A percentile compares a stretch with the other conserved stretches of the same genome.
phyloP scores from a whole-genome alignment of 2,888 invertebrate species.

The Xanthia icteritia region DNA sequence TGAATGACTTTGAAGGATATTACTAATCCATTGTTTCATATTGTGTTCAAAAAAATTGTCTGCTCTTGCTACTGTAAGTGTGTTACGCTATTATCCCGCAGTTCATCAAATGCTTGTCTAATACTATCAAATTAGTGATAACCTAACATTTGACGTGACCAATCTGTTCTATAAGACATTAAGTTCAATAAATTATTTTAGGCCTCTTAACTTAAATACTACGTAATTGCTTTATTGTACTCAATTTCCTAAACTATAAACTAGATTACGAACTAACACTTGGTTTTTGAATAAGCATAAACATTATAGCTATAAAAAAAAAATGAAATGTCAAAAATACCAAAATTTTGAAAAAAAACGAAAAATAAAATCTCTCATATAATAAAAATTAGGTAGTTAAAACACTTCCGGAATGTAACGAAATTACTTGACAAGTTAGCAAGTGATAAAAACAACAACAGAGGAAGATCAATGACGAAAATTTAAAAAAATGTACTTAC shows the following conservation, averaged over 20 bases:
- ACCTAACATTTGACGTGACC: conserved; percentile 65
- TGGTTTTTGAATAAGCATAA: conserved; percentile 50
- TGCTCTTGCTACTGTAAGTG: too few species aligned
- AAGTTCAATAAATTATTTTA: conserved; percentile 78
- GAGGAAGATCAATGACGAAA: conserved; percentile 25
- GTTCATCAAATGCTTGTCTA: conserved; percentile 62
- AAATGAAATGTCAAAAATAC: neutral
- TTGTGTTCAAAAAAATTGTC: too few species aligned
- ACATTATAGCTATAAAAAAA: neutral
- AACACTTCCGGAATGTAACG: neutral
- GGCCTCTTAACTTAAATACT: conserved; percentile 75
- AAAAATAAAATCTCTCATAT: neutral
- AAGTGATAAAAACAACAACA: neutral
- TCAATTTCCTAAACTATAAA: conserved; percentile 77
- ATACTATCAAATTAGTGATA: conserved; percentile 63
- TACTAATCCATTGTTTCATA: too few species aligned
- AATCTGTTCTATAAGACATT: conserved; percentile 54
- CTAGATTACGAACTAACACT: conserved; percentile 65
- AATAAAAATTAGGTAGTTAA: neutral
- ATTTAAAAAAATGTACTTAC: neutral
- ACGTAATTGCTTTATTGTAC: conserved; percentile 86
- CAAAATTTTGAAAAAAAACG: conserved; percentile 15
- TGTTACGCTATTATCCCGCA: neutral
- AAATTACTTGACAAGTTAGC: neutral
- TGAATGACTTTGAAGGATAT: too few species aligned